phyloP scores from a whole-genome alignment of 2,888 invertebrate genomes.

The Lottia scabra region DNA sequence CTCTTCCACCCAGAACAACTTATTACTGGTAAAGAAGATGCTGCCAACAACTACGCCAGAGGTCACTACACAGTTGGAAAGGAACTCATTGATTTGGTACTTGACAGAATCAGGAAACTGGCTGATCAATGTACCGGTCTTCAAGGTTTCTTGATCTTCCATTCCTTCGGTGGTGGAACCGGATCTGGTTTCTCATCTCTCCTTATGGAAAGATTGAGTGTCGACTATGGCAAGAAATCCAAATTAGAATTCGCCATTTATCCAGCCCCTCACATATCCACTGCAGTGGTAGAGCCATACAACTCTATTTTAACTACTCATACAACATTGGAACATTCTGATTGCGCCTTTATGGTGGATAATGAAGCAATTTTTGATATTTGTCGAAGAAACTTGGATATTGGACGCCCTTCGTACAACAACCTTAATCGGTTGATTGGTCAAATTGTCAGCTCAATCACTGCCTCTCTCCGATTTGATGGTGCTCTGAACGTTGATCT shows the following conservation, averaged over 20 bases:
- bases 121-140: background rate
- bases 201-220: conserved; percentile 3
- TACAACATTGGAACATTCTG: background rate
- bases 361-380: background rate
- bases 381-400: background rate
- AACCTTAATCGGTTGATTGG: background rate
- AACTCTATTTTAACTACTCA: background rate
- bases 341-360: background rate
- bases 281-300: background rate
- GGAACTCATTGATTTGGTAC: background rate
- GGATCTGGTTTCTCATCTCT: background rate
- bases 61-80: background rate
- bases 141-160: conserved; percentile 1
- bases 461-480: background rate
- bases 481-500: background rate
- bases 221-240: background rate
- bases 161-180: background rate
- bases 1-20: conserved; percentile 1
- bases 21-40: conserved; percentile 4
- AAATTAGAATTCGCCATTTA: background rate
- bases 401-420: background rate
- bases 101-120: background rate
- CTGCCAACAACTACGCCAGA: background rate
- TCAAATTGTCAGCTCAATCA: background rate
- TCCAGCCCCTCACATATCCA: background rate